Percentiles rank a stretch among this genome's conserved stretches.
Conservation (phyloP, 2,113 vertebrate species). For the Coptodon bakossiorum region DNA sequence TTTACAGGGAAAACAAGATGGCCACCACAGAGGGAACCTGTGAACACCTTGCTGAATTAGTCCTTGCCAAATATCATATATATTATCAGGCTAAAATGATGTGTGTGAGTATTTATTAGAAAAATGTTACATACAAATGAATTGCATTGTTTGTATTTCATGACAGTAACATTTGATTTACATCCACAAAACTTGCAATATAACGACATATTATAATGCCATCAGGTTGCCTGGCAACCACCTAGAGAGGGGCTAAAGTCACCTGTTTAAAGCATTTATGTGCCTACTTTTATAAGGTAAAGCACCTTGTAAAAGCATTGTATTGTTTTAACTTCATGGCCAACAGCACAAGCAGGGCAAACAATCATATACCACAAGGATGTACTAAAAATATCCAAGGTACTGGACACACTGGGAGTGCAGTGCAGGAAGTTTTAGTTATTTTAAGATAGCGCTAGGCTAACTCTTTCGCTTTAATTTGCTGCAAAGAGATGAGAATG, state of each 20-base stretch:
- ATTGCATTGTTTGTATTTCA: background rate
- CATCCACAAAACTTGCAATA: background rate
- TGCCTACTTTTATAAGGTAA: background rate
- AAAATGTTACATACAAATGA: background rate
- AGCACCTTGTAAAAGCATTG: background rate
- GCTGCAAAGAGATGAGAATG: background rate
- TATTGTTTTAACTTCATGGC: background rate
- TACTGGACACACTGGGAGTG: background rate
- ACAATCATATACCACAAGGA: background rate
- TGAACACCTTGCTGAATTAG: background rate
- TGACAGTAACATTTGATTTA: background rate
- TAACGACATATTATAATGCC: background rate
- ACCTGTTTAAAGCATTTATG: background rate
- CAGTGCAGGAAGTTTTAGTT: background rate
- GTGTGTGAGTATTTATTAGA: background rate
- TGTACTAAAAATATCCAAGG: background rate
- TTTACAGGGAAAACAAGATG: background rate
- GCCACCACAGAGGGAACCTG: background rate
- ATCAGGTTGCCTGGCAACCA: background rate
- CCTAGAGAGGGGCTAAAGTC: background rate
- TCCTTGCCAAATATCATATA: background rate
- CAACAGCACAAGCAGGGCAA: background rate
- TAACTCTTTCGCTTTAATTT: background rate
- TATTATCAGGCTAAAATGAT: background rate
- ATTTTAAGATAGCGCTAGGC: background rate